Percentiles rank a stretch among this genome's conserved stretches.
Evolutionary conservation across 2,888 invertebrate species (phyloP).

Genomic region (Erannis defoliaria): DNA sequence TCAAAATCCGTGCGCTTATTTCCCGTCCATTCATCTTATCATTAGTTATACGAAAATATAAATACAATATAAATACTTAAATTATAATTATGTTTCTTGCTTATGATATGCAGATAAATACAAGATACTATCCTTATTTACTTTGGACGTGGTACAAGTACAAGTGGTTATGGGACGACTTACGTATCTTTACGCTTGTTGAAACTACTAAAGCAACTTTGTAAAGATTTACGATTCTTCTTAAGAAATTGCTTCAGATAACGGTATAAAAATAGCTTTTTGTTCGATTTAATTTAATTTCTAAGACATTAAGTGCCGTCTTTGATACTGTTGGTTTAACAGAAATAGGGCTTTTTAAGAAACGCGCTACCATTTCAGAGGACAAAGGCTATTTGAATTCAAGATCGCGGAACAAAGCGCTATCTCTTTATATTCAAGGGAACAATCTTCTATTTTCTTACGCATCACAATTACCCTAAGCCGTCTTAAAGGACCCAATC

Average conservation of each 20-base stretch:
- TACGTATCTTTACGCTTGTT: no score
- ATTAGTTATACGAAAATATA: no score
- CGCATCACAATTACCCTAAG: slow-evolving; percentile 45
- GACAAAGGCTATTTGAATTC: slow-evolving; percentile 28
- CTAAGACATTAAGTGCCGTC: slow-evolving; percentile 7
- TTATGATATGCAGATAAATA: no score
- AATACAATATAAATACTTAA: no score
- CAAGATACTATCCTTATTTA: no score
- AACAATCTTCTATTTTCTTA: slow-evolving; percentile 36
- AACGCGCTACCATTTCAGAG: slow-evolving; percentile 4
- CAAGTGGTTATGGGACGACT: no score
- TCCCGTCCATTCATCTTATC: no score
- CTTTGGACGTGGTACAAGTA: no score
- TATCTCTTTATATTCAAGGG: slow-evolving; percentile 25
- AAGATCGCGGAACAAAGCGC: slow-evolving; percentile 31
- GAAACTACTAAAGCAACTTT: neutral
- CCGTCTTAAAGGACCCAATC: slow-evolving; percentile 34
- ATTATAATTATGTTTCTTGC: no score
- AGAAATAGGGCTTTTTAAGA: slow-evolving; percentile 15
- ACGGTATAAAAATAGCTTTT: slow-evolving; percentile 1
- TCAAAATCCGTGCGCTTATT: no score
- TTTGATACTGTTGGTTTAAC: slow-evolving; percentile 16
- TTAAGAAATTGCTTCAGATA: slow-evolving; percentile 2
- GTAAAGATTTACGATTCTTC: slow-evolving; percentile 1
- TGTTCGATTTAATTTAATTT: slow-evolving; percentile 12